phyloP scores from a whole-genome alignment of 2,888 invertebrate genomes.

The Prosapia bicincta region DNA sequence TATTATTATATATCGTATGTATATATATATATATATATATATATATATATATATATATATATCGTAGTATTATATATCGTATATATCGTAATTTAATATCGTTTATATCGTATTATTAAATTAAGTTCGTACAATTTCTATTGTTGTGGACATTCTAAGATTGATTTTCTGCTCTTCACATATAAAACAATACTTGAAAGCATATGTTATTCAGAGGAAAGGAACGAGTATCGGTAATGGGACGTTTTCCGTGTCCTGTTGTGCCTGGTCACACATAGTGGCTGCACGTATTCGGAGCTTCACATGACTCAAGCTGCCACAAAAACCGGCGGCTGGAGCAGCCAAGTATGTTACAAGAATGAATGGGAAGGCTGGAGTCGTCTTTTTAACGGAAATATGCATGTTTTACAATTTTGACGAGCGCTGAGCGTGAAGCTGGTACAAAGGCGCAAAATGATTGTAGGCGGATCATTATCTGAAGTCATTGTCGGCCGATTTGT shows the following conservation, averaged over 20 bases:
- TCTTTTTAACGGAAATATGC: slow-evolving; percentile 31
- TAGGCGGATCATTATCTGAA: slow-evolving; percentile 27
- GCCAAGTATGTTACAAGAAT: slow-evolving; percentile 20
- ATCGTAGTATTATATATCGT: too few relatives aligned
- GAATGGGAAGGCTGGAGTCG: slow-evolving; percentile 15
- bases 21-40: too few relatives aligned
- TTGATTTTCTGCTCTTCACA: too few relatives aligned
- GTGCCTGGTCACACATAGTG: background rate
- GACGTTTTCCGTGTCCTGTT: background rate
- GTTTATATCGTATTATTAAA: too few relatives aligned
- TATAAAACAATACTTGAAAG: too few relatives aligned
- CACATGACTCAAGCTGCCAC: background rate
- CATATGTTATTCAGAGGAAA: too few relatives aligned
- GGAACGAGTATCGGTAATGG: too few relatives aligned
- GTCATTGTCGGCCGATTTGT: slow-evolving; percentile 21
- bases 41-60: too few relatives aligned
- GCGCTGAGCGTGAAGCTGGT: slow-evolving; percentile 25
- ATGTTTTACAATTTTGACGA: slow-evolving; percentile 32
- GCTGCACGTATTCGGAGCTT: background rate
- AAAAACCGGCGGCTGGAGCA: background rate
- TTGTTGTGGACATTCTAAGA: too few relatives aligned
- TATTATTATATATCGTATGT: too few relatives aligned
- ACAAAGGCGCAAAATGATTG: slow-evolving; percentile 21
- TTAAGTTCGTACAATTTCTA: too few relatives aligned
- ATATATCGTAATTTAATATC: too few relatives aligned